Evolutionary conservation across 2,888 invertebrate genomes (phyloP).

Genomic region (Eupsilia transversa): DNA sequence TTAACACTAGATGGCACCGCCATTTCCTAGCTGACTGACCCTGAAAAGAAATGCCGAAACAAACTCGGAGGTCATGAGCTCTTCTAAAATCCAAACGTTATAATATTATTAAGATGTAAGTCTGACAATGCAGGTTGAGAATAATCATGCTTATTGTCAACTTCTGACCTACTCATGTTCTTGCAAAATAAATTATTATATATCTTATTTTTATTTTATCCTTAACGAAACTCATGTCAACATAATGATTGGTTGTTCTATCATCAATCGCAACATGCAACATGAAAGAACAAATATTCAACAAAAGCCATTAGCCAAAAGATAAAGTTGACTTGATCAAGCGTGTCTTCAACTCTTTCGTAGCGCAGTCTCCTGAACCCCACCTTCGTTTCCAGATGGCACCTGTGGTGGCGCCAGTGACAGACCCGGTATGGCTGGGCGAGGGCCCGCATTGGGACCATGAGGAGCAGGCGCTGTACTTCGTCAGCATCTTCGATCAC

Average conservation of each 20-base stretch:
- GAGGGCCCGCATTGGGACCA: constrained; percentile 94
- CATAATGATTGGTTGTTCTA: not conserved
- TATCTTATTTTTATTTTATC: not conserved
- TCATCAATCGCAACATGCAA: not conserved
- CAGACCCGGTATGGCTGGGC: constrained; percentile 90
- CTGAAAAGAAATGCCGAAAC: not conserved
- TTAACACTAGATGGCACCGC: not conserved
- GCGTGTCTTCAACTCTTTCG: not conserved
- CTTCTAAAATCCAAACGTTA: not conserved
- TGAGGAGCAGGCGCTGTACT: constrained; percentile 91
- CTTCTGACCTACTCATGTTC: not conserved
- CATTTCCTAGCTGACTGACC: too few relatives aligned
- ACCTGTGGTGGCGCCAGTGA: constrained; percentile 83
- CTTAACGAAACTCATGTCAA: not conserved
- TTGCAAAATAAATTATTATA: not conserved
- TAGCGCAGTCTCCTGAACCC: not conserved
- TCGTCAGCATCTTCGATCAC: constrained; percentile 91
- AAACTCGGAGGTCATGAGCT: too few relatives aligned
- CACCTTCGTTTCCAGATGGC: constrained; percentile 77
- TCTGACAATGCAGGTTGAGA: not conserved
- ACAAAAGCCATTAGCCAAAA: not conserved
- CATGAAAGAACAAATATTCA: not conserved
- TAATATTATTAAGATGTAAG: not conserved
- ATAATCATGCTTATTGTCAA: not conserved
- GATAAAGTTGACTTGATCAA: not conserved